These are phyloP conservation scores for Chirona hameri DNA, from an alignment of 2,888 invertebrate species.

Conservation along the genomic window DNA sequence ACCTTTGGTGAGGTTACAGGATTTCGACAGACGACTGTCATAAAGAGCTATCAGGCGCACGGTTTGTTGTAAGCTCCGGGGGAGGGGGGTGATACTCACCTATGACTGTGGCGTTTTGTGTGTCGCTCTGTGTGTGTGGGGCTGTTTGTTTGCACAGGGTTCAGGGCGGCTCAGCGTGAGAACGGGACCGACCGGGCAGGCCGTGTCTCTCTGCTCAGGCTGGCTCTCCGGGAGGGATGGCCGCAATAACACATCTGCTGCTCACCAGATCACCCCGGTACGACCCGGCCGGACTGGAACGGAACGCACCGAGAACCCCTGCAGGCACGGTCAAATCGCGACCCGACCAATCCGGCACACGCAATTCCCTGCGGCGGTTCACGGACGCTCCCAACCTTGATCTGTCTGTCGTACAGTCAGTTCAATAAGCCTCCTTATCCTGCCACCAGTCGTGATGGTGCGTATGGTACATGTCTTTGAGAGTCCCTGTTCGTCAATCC, in stretches of 20 bases:
- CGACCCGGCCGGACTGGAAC: neutral
- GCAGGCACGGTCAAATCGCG: neutral
- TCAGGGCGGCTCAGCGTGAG: neutral
- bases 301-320: too few species aligned
- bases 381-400: too few species aligned
- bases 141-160: neutral
- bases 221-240: neutral
- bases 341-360: too few species aligned
- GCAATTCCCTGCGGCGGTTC: too few species aligned
- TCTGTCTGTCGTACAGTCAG: too few species aligned
- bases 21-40: neutral
- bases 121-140: neutral
- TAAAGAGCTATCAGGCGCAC: neutral
- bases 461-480: too few species aligned
- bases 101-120: neutral
- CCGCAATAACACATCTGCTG: conserved; percentile 8
- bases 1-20: neutral
- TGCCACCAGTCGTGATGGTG: too few species aligned
- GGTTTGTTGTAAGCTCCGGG: neutral
- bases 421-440: too few species aligned
- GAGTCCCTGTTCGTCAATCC: too few species aligned
- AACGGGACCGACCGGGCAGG: neutral
- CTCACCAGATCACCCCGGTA: neutral
- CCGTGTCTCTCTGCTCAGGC: too few species aligned
- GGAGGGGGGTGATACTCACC: neutral